Conservation (phyloP, 2,113 vertebrate genomes). For the Buteo buteo region DNA sequence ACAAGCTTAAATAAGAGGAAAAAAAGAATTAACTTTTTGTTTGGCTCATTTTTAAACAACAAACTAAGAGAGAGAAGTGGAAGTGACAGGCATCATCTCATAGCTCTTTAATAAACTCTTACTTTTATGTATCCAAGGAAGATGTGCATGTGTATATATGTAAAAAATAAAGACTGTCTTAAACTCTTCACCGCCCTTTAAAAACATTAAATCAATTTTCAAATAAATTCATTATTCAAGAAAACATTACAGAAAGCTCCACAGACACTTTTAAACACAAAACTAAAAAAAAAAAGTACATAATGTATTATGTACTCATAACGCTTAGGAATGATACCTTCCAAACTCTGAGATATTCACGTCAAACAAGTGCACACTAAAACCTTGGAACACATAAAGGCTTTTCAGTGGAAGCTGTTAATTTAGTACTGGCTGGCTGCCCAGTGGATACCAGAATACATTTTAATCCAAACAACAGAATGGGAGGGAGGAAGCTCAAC, state of each 20-base stretch:
- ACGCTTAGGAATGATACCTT: not conserved
- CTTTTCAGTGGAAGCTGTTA: not conserved
- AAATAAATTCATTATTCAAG: not conserved
- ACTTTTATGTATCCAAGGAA: not conserved
- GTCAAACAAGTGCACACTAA: not conserved
- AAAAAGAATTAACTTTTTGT: not conserved
- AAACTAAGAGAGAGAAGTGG: not conserved
- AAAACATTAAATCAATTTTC: not conserved
- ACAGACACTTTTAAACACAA: not conserved
- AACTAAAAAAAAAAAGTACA: not conserved
- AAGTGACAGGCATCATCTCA: not conserved
- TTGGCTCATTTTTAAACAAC: not conserved
- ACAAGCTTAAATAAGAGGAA: not conserved
- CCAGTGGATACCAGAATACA: conserved; percentile 19
- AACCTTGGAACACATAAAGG: conserved; percentile 19
- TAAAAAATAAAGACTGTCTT: not conserved
- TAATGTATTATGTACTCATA: not conserved
- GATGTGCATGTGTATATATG: rapidly evolving
- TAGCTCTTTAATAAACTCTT: not conserved
- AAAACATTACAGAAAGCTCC: not conserved
- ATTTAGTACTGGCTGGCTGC: conserved; percentile 51
- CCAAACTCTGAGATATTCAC: not conserved
- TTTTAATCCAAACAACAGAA: conserved; percentile 54
- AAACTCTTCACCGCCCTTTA: not conserved
- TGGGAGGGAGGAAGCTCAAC: not conserved